Conservation (phyloP, 2,797 vertebrate genomes). For the Eulemur coronatus region DNA sequence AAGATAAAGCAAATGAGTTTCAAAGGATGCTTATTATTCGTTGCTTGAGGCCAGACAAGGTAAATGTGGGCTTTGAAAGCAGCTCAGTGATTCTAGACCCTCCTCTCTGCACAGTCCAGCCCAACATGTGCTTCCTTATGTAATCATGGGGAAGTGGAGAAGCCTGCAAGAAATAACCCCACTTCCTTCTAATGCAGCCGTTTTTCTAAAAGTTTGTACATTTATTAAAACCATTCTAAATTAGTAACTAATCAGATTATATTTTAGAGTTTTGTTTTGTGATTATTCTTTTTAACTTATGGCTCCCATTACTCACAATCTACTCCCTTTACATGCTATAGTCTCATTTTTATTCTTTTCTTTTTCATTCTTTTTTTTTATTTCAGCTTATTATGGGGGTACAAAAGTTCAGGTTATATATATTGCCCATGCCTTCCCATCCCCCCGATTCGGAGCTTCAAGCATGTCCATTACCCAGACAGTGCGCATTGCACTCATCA, state of each 20-base stretch:
- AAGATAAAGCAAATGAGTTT: slow-evolving; percentile 86
- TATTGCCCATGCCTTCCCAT: too few species aligned
- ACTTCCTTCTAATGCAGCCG: neutral
- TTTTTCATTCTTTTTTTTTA: too few species aligned
- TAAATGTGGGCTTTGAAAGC: slow-evolving; percentile 52
- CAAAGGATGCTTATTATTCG: slow-evolving; percentile 92
- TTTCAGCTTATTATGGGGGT: too few species aligned
- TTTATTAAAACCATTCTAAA: neutral
- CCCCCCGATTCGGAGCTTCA: too few species aligned
- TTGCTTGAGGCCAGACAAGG: slow-evolving; percentile 92
- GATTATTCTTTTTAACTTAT: neutral
- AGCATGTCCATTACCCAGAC: too few species aligned
- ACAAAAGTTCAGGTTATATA: too few species aligned
- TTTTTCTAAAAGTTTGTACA: neutral
- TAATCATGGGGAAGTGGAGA: fast-evolving
- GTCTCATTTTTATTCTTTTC: neutral
- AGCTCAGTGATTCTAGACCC: neutral
- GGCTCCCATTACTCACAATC: neutral
- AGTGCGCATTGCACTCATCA: too few species aligned
- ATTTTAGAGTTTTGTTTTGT: neutral
- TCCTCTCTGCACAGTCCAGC: neutral
- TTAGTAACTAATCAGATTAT: neutral
- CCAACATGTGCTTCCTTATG: neutral
- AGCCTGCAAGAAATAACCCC: neutral
- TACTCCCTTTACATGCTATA: neutral